A percentile compares a stretch with the other conserved stretches of the same genome.
These are phyloP conservation scores for Platygyra sinensis DNA, from an alignment of 64 coral and sea anemone genomes.

Conservation along the genomic window DNA sequence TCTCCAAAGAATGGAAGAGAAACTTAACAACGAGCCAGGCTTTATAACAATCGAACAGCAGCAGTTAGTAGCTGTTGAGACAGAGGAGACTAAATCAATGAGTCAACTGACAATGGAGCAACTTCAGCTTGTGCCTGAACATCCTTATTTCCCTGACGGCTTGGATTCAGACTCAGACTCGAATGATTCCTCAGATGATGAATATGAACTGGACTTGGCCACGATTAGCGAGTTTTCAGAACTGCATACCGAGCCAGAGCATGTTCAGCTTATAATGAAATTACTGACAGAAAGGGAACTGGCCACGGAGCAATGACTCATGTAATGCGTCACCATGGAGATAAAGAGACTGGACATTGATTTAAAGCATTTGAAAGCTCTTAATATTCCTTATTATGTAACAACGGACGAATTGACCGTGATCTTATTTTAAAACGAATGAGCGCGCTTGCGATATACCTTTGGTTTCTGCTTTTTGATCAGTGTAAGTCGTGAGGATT, in stretches of 20 bases:
- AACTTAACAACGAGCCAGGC: not conserved
- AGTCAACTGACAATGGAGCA: not conserved
- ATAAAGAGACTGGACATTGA: not conserved
- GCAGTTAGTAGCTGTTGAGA: not conserved
- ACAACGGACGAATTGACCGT: too few species aligned
- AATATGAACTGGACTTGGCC: conserved; percentile 3
- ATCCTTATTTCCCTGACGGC: not conserved
- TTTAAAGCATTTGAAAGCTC: too few species aligned
- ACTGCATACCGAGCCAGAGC: not conserved
- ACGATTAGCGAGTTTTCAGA: not conserved
- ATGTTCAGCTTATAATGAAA: not conserved
- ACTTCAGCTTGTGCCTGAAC: not conserved
- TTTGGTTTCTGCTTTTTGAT: too few species aligned
- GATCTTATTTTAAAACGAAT: too few species aligned
- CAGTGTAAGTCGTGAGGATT: too few species aligned
- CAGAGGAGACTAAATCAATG: not conserved
- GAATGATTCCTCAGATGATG: not conserved
- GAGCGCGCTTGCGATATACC: too few species aligned
- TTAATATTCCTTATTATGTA: too few species aligned
- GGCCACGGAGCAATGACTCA: not conserved
- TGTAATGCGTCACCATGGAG: not conserved
- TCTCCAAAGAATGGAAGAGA: not conserved
- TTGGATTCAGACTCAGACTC: conserved; percentile 14
- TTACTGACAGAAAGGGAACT: conserved; percentile 4
- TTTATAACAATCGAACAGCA: not conserved